Percentiles rank a stretch among this genome's conserved stretches.
phyloP scores from a whole-genome alignment of 2,888 invertebrate species.

The Papilio gigon region DNA sequence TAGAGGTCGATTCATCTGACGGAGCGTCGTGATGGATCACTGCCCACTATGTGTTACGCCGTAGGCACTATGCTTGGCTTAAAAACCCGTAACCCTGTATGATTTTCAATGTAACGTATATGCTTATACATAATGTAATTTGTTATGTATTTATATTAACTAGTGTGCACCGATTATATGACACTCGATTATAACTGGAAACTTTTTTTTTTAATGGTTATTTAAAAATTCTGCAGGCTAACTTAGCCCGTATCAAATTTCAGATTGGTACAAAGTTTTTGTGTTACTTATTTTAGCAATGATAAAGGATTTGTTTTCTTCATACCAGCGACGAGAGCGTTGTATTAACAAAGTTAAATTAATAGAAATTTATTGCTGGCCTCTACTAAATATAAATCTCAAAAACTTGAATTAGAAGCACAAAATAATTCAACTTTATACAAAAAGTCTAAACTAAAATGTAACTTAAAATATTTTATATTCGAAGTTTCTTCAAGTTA shows the following conservation, averaged over 20 bases:
- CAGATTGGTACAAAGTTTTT: no score
- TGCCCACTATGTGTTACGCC: slow-evolving; percentile 60
- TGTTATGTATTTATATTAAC: no score
- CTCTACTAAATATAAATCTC: not conserved
- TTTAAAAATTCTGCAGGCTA: no score
- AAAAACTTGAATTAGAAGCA: not conserved
- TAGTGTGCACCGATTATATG: no score
- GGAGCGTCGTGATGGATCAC: slow-evolving; percentile 63
- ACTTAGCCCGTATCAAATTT: no score
- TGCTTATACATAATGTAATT: no score
- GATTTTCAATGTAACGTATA: not conserved
- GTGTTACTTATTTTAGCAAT: no score
- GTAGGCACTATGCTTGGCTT: slow-evolving; percentile 51
- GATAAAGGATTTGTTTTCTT: no score
- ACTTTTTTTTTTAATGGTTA: no score
- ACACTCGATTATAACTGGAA: no score
- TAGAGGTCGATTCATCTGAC: slow-evolving; percentile 54
- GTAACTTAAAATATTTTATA: not conserved
- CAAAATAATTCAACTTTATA: not conserved
- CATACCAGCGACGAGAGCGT: no score
- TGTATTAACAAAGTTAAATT: not conserved
- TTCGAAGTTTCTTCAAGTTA: slow-evolving; percentile 8
- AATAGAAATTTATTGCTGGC: not conserved
- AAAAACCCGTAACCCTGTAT: not conserved
- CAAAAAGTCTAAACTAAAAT: not conserved